A percentile compares a stretch with the other conserved stretches of the same genome.
These are phyloP conservation scores for Reinhardtius hippoglossoides DNA, from an alignment of 2,113 vertebrate species.

Conservation along the genomic window DNA sequence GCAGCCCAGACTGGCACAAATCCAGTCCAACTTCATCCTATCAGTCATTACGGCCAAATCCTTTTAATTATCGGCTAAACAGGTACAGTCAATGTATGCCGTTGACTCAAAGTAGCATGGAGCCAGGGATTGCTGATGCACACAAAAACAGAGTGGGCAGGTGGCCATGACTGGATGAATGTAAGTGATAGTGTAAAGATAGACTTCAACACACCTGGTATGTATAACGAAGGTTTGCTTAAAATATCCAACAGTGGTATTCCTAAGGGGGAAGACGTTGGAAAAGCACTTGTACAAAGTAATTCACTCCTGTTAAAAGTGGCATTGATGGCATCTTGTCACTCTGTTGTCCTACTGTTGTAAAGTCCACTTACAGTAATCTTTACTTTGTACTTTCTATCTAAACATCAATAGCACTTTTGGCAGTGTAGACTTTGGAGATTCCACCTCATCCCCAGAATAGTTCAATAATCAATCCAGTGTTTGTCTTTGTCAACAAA, in stretches of 20 bases:
- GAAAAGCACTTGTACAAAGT: not conserved
- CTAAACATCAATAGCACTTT: slow-evolving; percentile 26
- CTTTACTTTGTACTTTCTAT: slow-evolving; percentile 20
- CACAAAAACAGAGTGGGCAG: no score
- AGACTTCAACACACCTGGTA: no score
- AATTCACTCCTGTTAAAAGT: not conserved
- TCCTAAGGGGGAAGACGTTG: not conserved
- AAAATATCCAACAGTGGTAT: not conserved
- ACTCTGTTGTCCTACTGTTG: not conserved
- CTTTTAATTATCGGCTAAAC: not conserved
- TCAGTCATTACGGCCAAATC: not conserved
- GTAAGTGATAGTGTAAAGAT: no score
- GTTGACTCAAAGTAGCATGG: no score
- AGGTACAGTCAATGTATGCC: not conserved
- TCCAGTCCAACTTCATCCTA: not conserved
- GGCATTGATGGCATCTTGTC: slow-evolving; percentile 32
- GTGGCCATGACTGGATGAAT: no score
- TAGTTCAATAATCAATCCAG: slow-evolving; percentile 39
- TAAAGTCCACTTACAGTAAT: slow-evolving; percentile 10
- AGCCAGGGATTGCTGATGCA: no score
- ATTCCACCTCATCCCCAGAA: not conserved
- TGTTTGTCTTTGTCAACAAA: slow-evolving; percentile 3
- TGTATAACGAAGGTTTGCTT: no score
- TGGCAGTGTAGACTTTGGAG: not conserved
- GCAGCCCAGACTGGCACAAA: not conserved